Evolutionary conservation across 2,113 vertebrate genomes (phyloP), one percentile per base, ranked within the genome.

Genomic region (Platysternon megacephalum): DNA sequence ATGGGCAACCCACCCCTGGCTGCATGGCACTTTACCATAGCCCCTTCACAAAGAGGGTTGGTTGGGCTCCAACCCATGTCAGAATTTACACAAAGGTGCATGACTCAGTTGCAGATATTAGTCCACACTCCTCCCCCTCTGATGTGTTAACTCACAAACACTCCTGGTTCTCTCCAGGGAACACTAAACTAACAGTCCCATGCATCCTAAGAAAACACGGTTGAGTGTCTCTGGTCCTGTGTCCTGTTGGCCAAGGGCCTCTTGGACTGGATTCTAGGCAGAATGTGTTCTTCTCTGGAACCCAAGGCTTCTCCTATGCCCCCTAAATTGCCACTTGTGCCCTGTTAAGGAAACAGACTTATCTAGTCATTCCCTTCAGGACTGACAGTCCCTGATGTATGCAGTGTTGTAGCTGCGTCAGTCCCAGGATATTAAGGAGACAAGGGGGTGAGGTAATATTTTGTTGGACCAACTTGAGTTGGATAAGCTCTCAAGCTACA

Each of bases 1-100:
- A 76, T 44, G 39, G 84, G 24, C 7, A 12, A 80, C 29, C 28
- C 29, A 2, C 8, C 0, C 19, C 35, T 46, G 13, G 0, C 0
- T 78, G 44, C 49, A 8, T 22, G 53, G 51, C 24, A 46, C 22
- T 78, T 44, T 51, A 86, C 78, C 55, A 74, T 14, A 19, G 51
- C 16, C 84, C 72, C 80, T 52, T 88, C 85, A 8, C 39, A 42
- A 28, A 51, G 88, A 39, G 21, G 61, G 61, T 78, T 91, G 35
- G 68, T n/a, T 46, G 24, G 46, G 29, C 53, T 79, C 46, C 76
- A 72, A n/a, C 39, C 86, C 1, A 0, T 49, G 82, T 85, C 11
- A 46, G 52, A 61, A 53, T 74, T 90, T 53, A 49, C 61, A 24
- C 2, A 39, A n/a, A 46, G 48, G 53, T 93, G 19, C 8, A 17